Evolutionary conservation across 2,888 invertebrate species (phyloP), one percentile per base, ranked within the genome.

Genomic region (Tetragonula carbonaria): DNA sequence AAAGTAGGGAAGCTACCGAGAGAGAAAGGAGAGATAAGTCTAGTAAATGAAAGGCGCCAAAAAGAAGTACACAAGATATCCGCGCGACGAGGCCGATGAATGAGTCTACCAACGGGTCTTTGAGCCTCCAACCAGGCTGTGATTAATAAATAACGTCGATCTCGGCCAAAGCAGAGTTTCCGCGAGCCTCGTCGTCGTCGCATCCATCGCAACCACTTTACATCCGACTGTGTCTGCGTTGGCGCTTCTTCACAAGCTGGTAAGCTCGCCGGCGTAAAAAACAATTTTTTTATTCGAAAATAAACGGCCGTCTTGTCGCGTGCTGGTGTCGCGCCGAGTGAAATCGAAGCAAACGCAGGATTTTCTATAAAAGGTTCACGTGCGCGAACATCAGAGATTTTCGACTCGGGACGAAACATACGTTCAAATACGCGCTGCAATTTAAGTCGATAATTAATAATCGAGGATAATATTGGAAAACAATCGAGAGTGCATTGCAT

Each of bases 61-160:
- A 90, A 90, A 85, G 84, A 80, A 88, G 86, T 33, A 33, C 68
- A 78, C 86, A 81, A 86, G 88, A 78, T 88, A 87, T 86, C 72
- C 78, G 80, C 28, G 33, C 86, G 90, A 84, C 85, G 86, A 82
- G 80, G 80, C 74, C 87, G 80, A 86, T 90, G 90, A 90, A 90
- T 90, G 90, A 85, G 87, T 87, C 87, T 88, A 87, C 68, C 84
- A 78, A 78, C 82, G 81, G 81, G 86, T 85, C 90, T 90, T 90
- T 90, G 87, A 90, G 85, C 68, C 80, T 68, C 78, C 80, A 77
- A 78, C 85, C 85, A 78, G 78, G 78, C 85, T 78, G 84, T 87
- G 89, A 91, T 91, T 91, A 91, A 91, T 91, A 91, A 91, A 88
- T 91, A 91, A 91, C 87, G 90, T 87, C 87, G 90, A 86, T 85